A percentile compares a stretch with the other conserved stretches of the same genome.
Conservation (phyloP, 2,888 invertebrate genomes). For the Seira musarum region DNA sequence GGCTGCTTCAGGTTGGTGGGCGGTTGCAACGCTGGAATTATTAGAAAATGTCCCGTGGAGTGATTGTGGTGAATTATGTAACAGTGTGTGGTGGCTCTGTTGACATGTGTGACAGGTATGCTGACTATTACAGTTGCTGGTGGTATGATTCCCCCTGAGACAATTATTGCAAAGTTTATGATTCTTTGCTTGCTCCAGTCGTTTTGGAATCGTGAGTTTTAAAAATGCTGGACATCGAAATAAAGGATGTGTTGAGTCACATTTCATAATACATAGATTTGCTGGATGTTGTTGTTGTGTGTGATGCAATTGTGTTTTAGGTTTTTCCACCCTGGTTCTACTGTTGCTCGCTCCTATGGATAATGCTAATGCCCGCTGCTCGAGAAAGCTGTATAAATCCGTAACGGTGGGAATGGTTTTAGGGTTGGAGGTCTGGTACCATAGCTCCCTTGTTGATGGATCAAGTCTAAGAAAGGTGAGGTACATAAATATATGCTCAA, state of each 20-base stretch:
- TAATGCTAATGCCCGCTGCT: slow-evolving; percentile 20
- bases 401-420: slow-evolving; percentile 5
- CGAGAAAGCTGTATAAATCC: slow-evolving; percentile 18
- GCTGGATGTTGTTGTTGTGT: neutral
- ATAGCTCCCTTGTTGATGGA: slow-evolving; percentile 25
- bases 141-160: neutral
- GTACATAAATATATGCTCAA: slow-evolving; percentile 31
- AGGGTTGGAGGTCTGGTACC: slow-evolving; percentile 28
- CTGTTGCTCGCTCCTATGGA: neutral
- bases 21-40: neutral
- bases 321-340: neutral
- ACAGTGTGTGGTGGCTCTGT: slow-evolving; percentile 17
- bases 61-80: slow-evolving; percentile 19
- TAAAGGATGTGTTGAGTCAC: neutral
- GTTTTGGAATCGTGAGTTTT: too few relatives aligned
- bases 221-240: slow-evolving; percentile 34
- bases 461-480: too few relatives aligned
- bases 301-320: neutral
- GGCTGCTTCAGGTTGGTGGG: neutral
- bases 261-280: slow-evolving; percentile 8
- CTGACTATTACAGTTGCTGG: neutral
- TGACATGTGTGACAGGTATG: slow-evolving; percentile 26
- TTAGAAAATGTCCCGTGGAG: too few relatives aligned
- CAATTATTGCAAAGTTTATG: slow-evolving; percentile 18
- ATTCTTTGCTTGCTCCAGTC: neutral